Conservation (phyloP, 2,113 vertebrate genomes). For the Pseudopipra pipra region DNA sequence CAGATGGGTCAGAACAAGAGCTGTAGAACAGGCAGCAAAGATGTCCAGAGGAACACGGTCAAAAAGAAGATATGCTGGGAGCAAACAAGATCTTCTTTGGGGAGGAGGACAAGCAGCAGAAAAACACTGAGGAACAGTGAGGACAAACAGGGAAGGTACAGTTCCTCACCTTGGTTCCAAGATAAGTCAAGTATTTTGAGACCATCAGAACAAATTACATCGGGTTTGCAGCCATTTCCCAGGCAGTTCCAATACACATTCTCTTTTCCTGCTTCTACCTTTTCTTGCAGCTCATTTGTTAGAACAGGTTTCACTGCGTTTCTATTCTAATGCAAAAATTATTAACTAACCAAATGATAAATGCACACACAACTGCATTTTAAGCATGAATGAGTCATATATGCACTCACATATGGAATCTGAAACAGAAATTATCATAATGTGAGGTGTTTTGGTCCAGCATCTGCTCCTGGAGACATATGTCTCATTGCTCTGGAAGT, state of each 20-base stretch:
- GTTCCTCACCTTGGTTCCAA: neutral
- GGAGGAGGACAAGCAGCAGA: neutral
- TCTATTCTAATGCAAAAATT: neutral
- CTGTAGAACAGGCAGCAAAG: neutral
- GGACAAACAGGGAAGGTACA: neutral
- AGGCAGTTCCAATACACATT: neutral
- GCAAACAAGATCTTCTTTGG: neutral
- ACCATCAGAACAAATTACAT: neutral
- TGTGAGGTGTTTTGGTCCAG: neutral
- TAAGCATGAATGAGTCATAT: neutral
- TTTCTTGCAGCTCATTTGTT: neutral
- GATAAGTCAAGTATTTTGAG: neutral
- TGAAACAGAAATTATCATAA: neutral
- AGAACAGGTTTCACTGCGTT: neutral
- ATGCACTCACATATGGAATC: neutral
- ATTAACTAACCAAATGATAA: neutral
- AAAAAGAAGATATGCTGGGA: neutral
- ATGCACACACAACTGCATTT: neutral
- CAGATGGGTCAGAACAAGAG: neutral
- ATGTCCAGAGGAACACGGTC: neutral
- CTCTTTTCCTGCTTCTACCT: neutral
- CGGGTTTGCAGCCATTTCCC: neutral
- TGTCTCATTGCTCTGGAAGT: neutral
- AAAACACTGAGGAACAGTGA: neutral
- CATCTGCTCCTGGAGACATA: neutral